phyloP scores from a whole-genome alignment of 2,113 vertebrate species.

The Calypte anna region DNA sequence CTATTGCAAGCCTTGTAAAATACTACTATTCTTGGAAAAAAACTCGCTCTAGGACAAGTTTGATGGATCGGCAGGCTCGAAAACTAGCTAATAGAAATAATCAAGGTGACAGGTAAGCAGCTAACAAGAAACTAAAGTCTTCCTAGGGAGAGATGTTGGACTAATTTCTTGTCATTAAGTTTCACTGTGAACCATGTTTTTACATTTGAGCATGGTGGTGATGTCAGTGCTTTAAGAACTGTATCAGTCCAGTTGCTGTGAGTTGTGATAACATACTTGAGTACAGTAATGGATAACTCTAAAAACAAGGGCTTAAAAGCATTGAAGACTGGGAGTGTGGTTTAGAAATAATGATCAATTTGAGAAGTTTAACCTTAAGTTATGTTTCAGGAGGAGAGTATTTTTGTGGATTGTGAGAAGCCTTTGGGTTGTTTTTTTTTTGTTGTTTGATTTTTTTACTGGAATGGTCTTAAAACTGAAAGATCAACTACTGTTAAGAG shows the following conservation, averaged over 20 bases:
- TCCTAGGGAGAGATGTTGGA: not conserved
- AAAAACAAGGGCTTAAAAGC: not conserved
- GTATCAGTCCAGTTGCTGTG: not conserved
- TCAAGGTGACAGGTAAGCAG: slow-evolving; percentile 88
- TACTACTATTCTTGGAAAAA: slow-evolving; percentile 99
- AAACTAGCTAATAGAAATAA: slow-evolving; percentile 92
- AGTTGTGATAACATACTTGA: not conserved
- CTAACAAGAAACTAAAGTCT: not conserved
- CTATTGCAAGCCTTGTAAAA: slow-evolving; percentile 98
- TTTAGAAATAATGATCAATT: not conserved
- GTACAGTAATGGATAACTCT: not conserved
- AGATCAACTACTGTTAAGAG: not conserved
- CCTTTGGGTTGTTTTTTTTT: not conserved
- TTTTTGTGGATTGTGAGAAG: not conserved
- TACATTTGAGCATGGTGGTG: not conserved
- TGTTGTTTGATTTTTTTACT: not conserved
- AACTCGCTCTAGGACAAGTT: slow-evolving; percentile 95
- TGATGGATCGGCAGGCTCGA: slow-evolving; percentile 97
- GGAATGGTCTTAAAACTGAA: not conserved
- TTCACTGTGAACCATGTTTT: not conserved
- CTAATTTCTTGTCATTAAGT: not conserved
- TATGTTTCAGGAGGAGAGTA: not conserved
- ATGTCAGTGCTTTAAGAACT: not conserved
- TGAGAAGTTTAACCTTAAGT: not conserved
- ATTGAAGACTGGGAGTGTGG: not conserved